Evolutionary conservation across 1,140 invertebrate species (phyloP).

Genomic region (Limonius californicus): DNA sequence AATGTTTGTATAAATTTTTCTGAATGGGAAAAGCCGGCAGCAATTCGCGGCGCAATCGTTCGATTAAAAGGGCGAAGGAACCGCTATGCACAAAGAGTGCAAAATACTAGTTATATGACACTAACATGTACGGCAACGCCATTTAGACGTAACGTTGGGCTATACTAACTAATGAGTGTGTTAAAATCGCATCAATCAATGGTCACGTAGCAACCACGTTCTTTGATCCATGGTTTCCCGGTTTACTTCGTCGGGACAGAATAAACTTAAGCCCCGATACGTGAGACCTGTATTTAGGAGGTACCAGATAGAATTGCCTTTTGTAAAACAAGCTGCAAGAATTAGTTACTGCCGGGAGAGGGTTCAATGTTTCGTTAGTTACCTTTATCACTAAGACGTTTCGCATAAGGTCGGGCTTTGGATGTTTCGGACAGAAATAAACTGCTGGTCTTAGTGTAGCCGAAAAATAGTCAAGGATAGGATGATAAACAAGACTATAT

Average conservation of each 20-base stretch:
- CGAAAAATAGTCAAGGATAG: too few relatives aligned
- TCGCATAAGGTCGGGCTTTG: too few relatives aligned
- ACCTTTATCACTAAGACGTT: too few relatives aligned
- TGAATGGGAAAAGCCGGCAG: too few relatives aligned
- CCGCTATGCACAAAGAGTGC: background rate
- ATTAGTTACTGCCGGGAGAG: too few relatives aligned
- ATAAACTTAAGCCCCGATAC: background rate
- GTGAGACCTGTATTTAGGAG: background rate
- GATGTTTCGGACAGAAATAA: too few relatives aligned
- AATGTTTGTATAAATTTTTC: too few relatives aligned
- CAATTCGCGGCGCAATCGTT: too few relatives aligned
- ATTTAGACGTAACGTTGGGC: conserved; percentile 28
- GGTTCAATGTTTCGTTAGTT: too few relatives aligned
- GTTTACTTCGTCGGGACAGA: conserved; percentile 2
- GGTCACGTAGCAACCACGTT: conserved; percentile 41
- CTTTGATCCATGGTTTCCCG: conserved; percentile 22
- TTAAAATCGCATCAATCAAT: conserved; percentile 45
- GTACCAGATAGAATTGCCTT: background rate
- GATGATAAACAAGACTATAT: too few relatives aligned
- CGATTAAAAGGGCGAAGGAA: too few relatives aligned
- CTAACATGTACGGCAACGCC: conserved; percentile 27
- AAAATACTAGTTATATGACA: conserved; percentile 22
- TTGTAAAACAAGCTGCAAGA: background rate
- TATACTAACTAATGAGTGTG: conserved; percentile 37
- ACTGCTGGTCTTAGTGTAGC: too few relatives aligned